Evolutionary conservation across 1,140 invertebrate genomes (phyloP), one percentile per base, ranked within the genome.

Genomic region (Tenebrio molitor): DNA sequence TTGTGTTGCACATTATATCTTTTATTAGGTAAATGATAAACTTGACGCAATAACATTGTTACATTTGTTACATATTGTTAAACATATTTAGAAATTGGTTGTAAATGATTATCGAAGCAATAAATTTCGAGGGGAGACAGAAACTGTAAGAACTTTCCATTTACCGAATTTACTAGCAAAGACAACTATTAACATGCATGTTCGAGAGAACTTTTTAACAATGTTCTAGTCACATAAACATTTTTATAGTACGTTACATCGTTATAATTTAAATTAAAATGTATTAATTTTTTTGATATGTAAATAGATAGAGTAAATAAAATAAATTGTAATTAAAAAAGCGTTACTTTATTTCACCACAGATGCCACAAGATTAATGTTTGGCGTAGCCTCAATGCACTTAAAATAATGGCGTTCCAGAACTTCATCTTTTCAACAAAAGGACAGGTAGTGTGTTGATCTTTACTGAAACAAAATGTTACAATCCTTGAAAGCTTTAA

Each of bases 201-300:
- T 41, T 65, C 16, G 16, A 36, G n/a, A 19, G 62, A 36, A 65
- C 62, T 50, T 34, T 53, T 65, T 65, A 65, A 36, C 25, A 65
- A 65, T 65, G 62, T 65, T 66, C 64, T 66, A 66, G 64, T 34
- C 33, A 34, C 25, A 63, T 36, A 63, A 33, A 33, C 58, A 15
- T 42, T 66, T 41, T 41, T 41, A 66, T 42, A 36, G 64, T 66
- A 44, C 39, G 23, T 66, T 25, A 41, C 10, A 65, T 62, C 25
- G 50, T 62, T 62, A 62, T 62, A 12, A 62, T 62, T 62, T 62
- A 62, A 62, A 50, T 29, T 41, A 41, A 50, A 50, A 19, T 50
- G 44, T 50, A 10, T 50, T 50, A 34, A 36, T 65, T 65, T 65
- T 65, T 63, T 63, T 63, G 58, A 63, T 63, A 63, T 65, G 62